Conservation (phyloP, 2,888 invertebrate genomes). For the Diarsia brunnea region DNA sequence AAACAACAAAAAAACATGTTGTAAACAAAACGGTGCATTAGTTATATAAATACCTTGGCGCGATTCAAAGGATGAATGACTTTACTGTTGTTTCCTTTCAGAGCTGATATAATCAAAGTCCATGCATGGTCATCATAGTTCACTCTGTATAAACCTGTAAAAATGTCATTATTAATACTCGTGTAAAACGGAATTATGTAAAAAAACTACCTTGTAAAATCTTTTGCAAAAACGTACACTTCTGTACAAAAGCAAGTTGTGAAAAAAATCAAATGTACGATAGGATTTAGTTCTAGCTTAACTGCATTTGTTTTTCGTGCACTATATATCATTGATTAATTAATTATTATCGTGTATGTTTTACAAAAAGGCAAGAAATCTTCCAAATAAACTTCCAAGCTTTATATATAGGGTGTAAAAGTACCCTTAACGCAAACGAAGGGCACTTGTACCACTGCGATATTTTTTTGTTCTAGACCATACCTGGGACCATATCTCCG, state of each 20-base stretch:
- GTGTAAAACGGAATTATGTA: neutral
- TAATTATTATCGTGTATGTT: too few species aligned
- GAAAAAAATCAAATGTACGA: neutral
- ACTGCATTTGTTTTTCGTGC: neutral
- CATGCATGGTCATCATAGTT: constrained; percentile 91
- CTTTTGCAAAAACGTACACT: too few species aligned
- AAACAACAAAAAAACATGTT: neutral
- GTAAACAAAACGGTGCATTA: neutral
- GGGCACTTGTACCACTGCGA: too few species aligned
- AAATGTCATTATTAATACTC: neutral
- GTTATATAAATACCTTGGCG: constrained; percentile 91
- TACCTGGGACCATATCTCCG: too few species aligned
- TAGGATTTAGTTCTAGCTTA: neutral
- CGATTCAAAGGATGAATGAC: constrained; percentile 92
- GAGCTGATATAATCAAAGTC: constrained; percentile 84
- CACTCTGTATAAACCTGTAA: constrained; percentile 92
- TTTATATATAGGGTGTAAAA: too few species aligned
- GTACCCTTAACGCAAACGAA: too few species aligned
- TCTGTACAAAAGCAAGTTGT: neutral
- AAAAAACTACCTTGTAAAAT: too few species aligned
- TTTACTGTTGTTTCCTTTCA: constrained; percentile 82
- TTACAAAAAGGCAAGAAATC: too few species aligned
- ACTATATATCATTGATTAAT: too few species aligned
- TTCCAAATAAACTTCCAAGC: too few species aligned
- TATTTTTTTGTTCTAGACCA: too few species aligned